These are phyloP conservation scores for Apodemia zela DNA, from an alignment of 2,888 invertebrate species.

Conservation along the genomic window DNA sequence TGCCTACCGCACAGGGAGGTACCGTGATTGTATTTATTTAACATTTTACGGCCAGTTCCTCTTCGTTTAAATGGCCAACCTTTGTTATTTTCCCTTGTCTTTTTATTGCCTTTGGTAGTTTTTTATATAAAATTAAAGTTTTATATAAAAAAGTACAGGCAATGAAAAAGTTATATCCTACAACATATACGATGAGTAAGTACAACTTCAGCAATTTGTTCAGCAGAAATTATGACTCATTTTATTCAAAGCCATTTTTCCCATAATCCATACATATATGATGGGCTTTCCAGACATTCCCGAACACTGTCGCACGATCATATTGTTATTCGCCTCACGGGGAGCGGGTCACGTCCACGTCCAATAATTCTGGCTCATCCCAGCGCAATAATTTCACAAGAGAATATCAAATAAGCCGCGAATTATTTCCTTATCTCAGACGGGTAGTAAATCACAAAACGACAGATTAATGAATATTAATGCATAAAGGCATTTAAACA, in stretches of 20 bases:
- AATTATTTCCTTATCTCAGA: slow-evolving; percentile 32
- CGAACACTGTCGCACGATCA: slow-evolving; percentile 21
- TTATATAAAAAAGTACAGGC: too few species aligned
- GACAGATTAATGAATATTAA: slow-evolving; percentile 13
- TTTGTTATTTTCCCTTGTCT: too few species aligned
- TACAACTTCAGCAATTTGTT: background rate
- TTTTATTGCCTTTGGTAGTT: too few species aligned
- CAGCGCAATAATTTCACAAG: slow-evolving; percentile 55
- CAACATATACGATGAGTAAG: too few species aligned
- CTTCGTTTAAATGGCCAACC: too few species aligned
- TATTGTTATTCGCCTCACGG: slow-evolving; percentile 64
- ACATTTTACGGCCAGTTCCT: too few species aligned
- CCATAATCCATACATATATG: background rate
- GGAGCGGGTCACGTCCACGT: slow-evolving; percentile 60
- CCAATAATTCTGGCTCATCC: slow-evolving; percentile 57
- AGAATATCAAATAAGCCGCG: slow-evolving; percentile 61
- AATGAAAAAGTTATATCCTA: too few species aligned
- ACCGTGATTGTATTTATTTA: too few species aligned
- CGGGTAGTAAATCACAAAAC: slow-evolving; percentile 17
- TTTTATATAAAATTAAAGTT: too few species aligned
- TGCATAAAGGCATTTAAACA: background rate
- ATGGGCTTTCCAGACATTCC: slow-evolving; percentile 5
- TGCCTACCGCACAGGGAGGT: too few species aligned
- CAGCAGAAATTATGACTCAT: background rate
- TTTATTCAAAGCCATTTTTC: slow-evolving; percentile 1